A percentile compares a stretch with the other conserved stretches of the same genome.
Evolutionary conservation across 2,113 vertebrate species (phyloP).

Genomic region (Osmerus mordax): DNA sequence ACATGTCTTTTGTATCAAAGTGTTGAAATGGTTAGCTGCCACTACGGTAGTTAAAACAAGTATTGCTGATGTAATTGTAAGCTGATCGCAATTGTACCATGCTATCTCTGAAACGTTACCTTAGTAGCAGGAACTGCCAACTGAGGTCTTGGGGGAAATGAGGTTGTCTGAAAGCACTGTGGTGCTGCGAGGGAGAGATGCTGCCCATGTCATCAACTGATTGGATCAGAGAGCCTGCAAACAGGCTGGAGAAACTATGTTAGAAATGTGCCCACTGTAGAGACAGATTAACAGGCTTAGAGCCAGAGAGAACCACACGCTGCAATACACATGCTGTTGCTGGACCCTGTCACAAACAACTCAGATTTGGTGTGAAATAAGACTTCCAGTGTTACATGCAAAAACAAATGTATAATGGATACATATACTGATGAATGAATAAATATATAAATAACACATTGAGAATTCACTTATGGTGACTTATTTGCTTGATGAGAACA

Average conservation of each 20-base stretch:
- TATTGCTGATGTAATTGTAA: too few species aligned
- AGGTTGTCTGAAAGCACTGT: too few species aligned
- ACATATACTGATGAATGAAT: conserved; percentile 7
- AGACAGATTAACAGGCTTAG: conserved; percentile 45
- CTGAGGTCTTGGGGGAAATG: too few species aligned
- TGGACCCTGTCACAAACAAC: conserved; percentile 1
- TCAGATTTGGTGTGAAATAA: conserved; percentile 19
- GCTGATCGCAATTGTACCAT: not conserved
- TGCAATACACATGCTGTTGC: conserved; percentile 19
- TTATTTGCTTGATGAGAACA: not conserved
- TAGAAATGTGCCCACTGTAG: conserved; percentile 41
- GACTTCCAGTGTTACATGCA: not conserved
- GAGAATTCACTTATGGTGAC: not conserved
- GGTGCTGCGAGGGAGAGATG: conserved; percentile 2
- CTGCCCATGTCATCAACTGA: conserved; percentile 39
- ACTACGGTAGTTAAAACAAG: not conserved
- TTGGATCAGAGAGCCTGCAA: conserved; percentile 43
- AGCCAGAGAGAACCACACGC: conserved; percentile 19
- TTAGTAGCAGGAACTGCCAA: not conserved
- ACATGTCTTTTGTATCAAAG: not conserved
- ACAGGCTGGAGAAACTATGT: conserved; percentile 40
- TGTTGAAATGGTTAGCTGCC: not conserved
- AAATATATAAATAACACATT: not conserved
- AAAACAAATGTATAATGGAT: not conserved
- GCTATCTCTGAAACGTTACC: conserved; percentile 11